A percentile compares a stretch with the other conserved stretches of the same genome.
Evolutionary conservation across 2,888 invertebrate genomes (phyloP).

Genomic region (Rhamphomyia laevipes): DNA sequence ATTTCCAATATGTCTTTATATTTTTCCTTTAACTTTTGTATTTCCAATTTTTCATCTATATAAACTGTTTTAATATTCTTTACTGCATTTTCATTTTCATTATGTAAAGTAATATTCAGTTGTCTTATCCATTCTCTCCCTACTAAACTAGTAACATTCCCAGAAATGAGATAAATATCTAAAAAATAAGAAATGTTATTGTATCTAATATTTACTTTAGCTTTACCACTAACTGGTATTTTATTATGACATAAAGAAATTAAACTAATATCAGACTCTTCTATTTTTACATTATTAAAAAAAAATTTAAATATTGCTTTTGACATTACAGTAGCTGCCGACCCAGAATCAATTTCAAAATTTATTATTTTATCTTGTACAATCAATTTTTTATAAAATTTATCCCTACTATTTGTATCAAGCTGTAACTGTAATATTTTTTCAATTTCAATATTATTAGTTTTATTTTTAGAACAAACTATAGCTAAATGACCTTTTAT

Average conservation of each 20-base stretch:
- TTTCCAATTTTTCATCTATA: no score
- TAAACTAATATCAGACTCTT: constrained; percentile 5
- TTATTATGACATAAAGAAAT: background rate
- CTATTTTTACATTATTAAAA: constrained; percentile 3
- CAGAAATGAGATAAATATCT: background rate
- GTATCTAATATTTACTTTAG: background rate
- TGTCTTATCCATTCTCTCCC: background rate
- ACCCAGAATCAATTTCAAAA: background rate
- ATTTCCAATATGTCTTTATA: background rate
- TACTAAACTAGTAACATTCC: background rate
- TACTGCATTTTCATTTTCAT: background rate
- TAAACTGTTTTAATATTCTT: no score
- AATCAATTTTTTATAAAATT: background rate
- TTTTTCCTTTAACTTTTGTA: background rate
- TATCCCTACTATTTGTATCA: background rate
- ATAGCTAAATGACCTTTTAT: background rate
- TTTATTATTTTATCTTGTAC: background rate
- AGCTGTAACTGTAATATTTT: background rate
- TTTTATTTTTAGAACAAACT: background rate
- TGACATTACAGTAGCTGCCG: background rate
- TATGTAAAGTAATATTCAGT: background rate
- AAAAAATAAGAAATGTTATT: background rate
- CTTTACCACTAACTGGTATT: background rate
- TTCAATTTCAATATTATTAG: background rate
- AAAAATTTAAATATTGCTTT: background rate